These are phyloP conservation scores for Rhyzopertha dominica DNA, from an alignment of 1,140 invertebrate genomes.

Conservation along the genomic window DNA sequence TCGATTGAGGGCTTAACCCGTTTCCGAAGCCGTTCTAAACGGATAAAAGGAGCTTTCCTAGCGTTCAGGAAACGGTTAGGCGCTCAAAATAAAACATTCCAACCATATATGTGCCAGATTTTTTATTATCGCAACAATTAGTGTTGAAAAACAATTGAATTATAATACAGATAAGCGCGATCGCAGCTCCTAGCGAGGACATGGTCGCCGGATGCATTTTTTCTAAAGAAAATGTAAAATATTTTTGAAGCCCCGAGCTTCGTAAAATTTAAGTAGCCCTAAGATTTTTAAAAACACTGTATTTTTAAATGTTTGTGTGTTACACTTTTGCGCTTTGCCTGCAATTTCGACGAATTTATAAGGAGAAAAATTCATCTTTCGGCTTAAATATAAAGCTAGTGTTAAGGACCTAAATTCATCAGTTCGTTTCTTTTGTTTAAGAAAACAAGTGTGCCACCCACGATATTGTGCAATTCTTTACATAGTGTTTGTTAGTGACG, in stretches of 20 bases:
- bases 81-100: constrained; percentile 46
- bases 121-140: constrained; percentile 46
- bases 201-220: constrained; percentile 36
- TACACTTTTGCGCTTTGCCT: constrained; percentile 39
- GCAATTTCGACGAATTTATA: constrained; percentile 18
- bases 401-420: constrained; percentile 10
- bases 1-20: constrained; percentile 35
- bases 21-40: constrained; percentile 12
- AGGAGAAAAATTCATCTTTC: constrained; percentile 7
- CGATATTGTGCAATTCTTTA: constrained; percentile 36
- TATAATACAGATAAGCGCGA: constrained; percentile 34
- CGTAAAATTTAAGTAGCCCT: constrained; percentile 26
- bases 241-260: constrained; percentile 36
- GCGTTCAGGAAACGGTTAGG: constrained; percentile 12
- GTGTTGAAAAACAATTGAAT: constrained; percentile 31
- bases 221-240: constrained; percentile 27
- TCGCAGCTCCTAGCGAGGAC: constrained; percentile 20
- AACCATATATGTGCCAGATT: constrained; percentile 50
- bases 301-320: constrained; percentile 46
- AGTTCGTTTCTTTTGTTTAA: too few relatives aligned
- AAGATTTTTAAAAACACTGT: constrained; percentile 41
- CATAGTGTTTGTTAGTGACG: constrained; percentile 27
- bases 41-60: too few relatives aligned
- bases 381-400: constrained; percentile 12
- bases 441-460: constrained; percentile 29